phyloP scores from a whole-genome alignment of 1,140 invertebrate genomes.

The Dendroctonus valens region DNA sequence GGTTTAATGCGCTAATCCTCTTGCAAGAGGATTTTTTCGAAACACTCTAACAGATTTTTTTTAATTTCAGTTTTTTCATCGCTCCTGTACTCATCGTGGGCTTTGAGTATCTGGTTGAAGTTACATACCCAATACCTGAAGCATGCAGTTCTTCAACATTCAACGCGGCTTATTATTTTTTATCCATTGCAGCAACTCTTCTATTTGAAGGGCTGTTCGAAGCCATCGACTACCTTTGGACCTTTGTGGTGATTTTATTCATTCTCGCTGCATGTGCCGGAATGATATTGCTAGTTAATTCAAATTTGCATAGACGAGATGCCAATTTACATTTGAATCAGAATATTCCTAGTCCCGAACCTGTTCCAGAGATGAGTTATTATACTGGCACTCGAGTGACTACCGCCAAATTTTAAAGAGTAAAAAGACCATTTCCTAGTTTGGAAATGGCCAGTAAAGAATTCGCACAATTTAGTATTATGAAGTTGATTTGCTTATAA shows the following conservation, averaged over 20 bases:
- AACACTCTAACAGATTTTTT: not conserved
- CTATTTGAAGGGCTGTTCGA: conserved; percentile 32
- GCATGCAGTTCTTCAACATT: conserved; percentile 36
- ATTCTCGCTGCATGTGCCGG: conserved; percentile 24
- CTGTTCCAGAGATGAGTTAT: not conserved
- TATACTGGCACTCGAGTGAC: not conserved
- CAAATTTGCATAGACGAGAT: conserved; percentile 36
- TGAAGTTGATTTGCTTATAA: no score
- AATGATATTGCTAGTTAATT: conserved; percentile 30
- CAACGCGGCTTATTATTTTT: conserved; percentile 37
- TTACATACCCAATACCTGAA: conserved; percentile 42
- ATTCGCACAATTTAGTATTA: no score
- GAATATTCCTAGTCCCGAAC: not conserved
- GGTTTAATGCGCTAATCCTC: not conserved
- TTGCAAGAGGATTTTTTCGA: not conserved
- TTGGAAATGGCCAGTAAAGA: no score
- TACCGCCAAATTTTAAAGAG: conserved; percentile 4
- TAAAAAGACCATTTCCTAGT: no score
- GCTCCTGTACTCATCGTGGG: conserved; percentile 37
- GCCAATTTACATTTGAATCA: conserved; percentile 33
- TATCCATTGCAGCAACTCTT: conserved; percentile 36
- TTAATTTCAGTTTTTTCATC: conserved; percentile 43
- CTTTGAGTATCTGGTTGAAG: conserved; percentile 41
- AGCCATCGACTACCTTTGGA: conserved; percentile 27
- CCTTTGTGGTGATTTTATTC: conserved; percentile 28